A percentile compares a stretch with the other conserved stretches of the same genome.
Evolutionary conservation across 2,113 vertebrate genomes (phyloP).

Genomic region (Sebastes schlegelii): DNA sequence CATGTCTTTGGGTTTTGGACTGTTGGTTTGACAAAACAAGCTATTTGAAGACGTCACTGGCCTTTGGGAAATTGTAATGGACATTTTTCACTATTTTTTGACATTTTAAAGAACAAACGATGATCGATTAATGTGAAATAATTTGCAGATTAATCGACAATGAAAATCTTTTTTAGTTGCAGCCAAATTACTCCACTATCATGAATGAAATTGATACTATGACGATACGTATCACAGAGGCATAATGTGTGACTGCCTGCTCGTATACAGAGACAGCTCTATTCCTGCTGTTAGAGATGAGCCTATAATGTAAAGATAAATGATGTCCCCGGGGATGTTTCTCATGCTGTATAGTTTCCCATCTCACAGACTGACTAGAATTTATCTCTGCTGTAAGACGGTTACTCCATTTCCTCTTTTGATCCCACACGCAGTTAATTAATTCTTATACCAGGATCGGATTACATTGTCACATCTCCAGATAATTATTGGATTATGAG

Average conservation of each 20-base stretch:
- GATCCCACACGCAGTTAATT: slow-evolving; percentile 42
- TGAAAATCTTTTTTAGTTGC: neutral
- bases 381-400: slow-evolving; percentile 27
- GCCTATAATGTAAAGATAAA: slow-evolving; percentile 23
- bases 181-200: neutral
- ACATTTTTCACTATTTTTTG: neutral
- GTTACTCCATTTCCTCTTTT: slow-evolving; percentile 18
- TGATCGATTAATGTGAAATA: neutral
- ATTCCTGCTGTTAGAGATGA: slow-evolving; percentile 32
- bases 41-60: neutral
- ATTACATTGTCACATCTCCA: slow-evolving; percentile 46
- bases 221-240: neutral
- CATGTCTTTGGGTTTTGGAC: neutral
- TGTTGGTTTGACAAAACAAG: neutral
- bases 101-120: neutral
- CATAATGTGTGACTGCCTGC: slow-evolving; percentile 13
- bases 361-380: neutral
- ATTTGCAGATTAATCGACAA: neutral
- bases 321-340: slow-evolving; percentile 10
- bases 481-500: slow-evolving; percentile 50
- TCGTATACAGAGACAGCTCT: slow-evolving; percentile 13
- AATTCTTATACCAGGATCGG: slow-evolving; percentile 21
- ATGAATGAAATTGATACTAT: neutral
- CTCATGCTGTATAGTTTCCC: neutral
- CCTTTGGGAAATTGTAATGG: neutral